phyloP scores from a whole-genome alignment of 1,140 invertebrate species.

The Hydropsyche tenuis region DNA sequence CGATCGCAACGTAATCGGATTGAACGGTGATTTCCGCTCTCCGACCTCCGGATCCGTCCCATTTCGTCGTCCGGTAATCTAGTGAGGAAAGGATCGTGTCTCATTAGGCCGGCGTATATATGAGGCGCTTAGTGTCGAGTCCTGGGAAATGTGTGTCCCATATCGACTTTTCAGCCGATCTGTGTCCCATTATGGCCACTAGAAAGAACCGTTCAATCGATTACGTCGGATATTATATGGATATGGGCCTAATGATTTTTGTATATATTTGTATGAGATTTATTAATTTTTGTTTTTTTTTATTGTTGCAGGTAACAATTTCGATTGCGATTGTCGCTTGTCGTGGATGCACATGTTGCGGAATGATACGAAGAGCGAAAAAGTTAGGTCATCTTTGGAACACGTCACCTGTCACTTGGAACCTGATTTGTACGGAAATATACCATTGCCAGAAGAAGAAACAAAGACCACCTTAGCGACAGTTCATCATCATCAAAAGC shows the following conservation, averaged over 20 bases:
- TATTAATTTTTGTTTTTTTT: conserved; percentile 40
- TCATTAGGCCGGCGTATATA: no score
- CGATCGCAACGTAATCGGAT: conserved; percentile 21
- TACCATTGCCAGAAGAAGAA: conserved; percentile 4
- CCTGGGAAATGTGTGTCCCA: no score
- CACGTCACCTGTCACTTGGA: conserved; percentile 73
- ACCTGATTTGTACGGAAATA: conserved; percentile 49
- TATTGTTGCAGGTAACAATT: conserved; percentile 73
- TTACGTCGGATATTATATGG: not conserved
- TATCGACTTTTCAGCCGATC: no score
- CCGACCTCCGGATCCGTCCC: not conserved
- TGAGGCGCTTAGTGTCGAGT: no score
- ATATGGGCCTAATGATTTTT: no score
- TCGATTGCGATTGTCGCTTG: conserved; percentile 78
- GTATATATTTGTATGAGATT: no score
- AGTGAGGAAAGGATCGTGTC: no score
- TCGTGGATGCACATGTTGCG: conserved; percentile 76
- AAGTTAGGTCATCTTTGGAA: conserved; percentile 70
- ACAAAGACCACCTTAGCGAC: conserved; percentile 53
- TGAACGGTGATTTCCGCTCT: conserved; percentile 15
- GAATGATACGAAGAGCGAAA: conserved; percentile 74
- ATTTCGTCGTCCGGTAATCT: not conserved
- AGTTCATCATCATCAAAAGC: conserved; percentile 55
- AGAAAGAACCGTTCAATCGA: no score
- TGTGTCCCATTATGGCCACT: no score